Conservation (phyloP, 2,797 vertebrate genomes). For the Catostomus latipinnis region DNA sequence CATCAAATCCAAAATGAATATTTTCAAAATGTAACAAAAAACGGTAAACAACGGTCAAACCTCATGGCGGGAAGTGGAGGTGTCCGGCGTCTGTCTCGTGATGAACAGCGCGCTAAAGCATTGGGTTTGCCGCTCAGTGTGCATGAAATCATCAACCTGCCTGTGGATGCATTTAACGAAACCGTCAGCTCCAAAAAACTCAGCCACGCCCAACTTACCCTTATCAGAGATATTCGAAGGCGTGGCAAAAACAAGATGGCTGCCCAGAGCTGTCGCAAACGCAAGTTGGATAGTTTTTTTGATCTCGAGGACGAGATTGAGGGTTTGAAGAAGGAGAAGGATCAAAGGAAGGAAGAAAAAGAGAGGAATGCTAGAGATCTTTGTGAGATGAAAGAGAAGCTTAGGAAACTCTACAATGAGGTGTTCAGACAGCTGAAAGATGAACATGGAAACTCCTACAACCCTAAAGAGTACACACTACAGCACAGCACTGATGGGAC, state of each 20-base stretch:
- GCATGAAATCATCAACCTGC: conserved; percentile 83
- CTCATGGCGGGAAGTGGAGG: not conserved
- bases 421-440: conserved; percentile 84
- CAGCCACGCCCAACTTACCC: conserved; percentile 77
- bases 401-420: conserved; percentile 71
- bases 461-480: conserved; percentile 81
- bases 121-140: conserved; percentile 78
- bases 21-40: not conserved
- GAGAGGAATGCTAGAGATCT: conserved; percentile 30
- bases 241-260: conserved; percentile 87
- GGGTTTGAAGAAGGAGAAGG: conserved; percentile 14
- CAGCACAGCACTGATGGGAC: conserved; percentile 83
- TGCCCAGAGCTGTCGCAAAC: conserved; percentile 85
- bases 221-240: conserved; percentile 85
- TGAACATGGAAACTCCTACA: conserved; percentile 82
- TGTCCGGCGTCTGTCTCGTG: not conserved
- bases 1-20: not conserved
- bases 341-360: conserved; percentile 17
- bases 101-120: conserved; percentile 36
- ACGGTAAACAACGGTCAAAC: not conserved
- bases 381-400: conserved; percentile 23
- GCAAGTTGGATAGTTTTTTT: conserved; percentile 84
- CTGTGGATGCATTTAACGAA: conserved; percentile 83
- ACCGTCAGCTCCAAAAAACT: conserved; percentile 85
- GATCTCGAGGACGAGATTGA: conserved; percentile 80